Percentiles rank a stretch among this genome's conserved stretches.
These are phyloP conservation scores for Cephalopterus ornatus DNA, from an alignment of 2,113 vertebrate genomes.

Conservation along the genomic window DNA sequence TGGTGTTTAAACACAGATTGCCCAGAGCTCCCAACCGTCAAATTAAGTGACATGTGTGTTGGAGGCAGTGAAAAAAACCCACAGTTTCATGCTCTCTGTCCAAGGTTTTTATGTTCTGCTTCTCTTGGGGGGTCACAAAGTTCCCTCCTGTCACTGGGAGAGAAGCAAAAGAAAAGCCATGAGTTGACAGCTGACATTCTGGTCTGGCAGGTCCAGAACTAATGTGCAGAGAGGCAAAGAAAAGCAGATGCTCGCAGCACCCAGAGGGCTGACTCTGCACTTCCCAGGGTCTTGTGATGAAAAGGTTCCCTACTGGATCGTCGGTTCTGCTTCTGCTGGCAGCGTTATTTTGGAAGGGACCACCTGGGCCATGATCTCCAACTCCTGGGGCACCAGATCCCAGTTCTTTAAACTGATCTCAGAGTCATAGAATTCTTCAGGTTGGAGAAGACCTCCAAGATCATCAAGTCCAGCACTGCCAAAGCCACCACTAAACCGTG, in stretches of 20 bases:
- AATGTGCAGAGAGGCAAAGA: neutral
- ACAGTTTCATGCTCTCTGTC: neutral
- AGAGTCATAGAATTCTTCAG: neutral
- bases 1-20: neutral
- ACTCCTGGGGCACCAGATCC: neutral
- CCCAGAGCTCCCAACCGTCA: neutral
- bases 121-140: neutral
- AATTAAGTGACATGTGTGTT: neutral
- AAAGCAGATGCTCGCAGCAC: neutral
- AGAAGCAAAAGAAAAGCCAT: neutral
- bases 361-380: neutral
- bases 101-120: neutral
- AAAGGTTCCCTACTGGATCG: neutral
- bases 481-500: neutral
- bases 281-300: neutral
- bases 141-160: neutral
- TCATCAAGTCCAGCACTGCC: neutral
- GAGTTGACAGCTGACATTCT: accelerated
- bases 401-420: neutral
- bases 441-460: neutral
- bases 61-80: neutral
- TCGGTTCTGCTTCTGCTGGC: neutral
- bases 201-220: neutral
- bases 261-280: neutral
- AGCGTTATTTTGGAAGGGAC: neutral